Conservation (phyloP, 2,888 invertebrate genomes). For the Steinernema scapterisci region DNA sequence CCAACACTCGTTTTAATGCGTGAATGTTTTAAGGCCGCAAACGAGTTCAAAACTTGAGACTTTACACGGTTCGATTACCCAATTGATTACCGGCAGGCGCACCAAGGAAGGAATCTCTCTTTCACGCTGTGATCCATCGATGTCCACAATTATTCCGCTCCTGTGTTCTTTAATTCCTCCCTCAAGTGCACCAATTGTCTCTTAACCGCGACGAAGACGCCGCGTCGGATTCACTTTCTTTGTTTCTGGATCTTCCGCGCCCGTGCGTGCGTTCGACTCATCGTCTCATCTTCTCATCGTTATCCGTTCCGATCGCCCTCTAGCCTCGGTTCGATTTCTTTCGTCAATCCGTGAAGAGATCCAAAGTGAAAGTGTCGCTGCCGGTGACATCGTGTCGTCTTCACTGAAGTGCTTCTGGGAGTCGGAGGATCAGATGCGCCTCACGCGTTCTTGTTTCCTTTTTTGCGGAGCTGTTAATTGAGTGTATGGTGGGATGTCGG, state of each 20-base stretch:
- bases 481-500: neutral
- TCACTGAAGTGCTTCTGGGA: neutral
- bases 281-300: constrained; percentile 29
- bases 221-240: constrained; percentile 32
- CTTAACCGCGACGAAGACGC: constrained; percentile 22
- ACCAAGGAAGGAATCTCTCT: neutral
- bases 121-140: constrained; percentile 14
- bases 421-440: neutral
- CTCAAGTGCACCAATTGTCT: constrained; percentile 30
- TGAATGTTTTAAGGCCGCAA: too few relatives aligned
- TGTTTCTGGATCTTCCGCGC: constrained; percentile 25
- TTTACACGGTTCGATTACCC: neutral
- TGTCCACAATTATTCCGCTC: constrained; percentile 24
- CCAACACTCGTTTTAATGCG: too few relatives aligned
- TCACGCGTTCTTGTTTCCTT: neutral
- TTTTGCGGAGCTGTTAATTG: neutral
- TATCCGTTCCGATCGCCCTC: constrained; percentile 25
- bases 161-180: constrained; percentile 10
- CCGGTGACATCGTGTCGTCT: neutral
- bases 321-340: constrained; percentile 19
- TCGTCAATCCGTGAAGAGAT: neutral
- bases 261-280: too few relatives aligned
- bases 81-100: neutral
- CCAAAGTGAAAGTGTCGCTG: constrained; percentile 14
- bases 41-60: neutral